Conservation (phyloP, 2,113 vertebrate genomes). For the Salvelinus alpinus region DNA sequence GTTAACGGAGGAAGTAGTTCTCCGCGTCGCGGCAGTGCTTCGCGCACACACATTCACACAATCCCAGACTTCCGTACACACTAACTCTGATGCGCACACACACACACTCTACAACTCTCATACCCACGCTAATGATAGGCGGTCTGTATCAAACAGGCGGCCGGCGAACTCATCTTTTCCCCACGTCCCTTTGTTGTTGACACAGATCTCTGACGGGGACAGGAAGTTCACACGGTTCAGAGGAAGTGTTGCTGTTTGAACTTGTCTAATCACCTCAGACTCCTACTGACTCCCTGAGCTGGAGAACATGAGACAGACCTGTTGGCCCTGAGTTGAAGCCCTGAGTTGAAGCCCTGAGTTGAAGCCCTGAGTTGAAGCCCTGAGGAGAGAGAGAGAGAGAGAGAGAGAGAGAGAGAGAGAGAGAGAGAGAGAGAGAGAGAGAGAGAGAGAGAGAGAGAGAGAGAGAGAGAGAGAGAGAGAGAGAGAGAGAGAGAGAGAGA, state of each 20-base stretch:
- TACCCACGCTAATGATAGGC: no score
- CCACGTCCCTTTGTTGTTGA: neutral
- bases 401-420: no score
- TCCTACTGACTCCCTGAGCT: neutral
- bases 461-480: accelerated
- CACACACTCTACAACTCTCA: neutral
- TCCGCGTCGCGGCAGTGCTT: no score
- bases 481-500: accelerated
- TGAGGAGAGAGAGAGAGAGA: no score
- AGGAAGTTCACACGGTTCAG: slow-evolving; percentile 13
- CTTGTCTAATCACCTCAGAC: slow-evolving; percentile 18
- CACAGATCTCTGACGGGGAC: neutral
- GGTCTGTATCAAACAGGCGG: no score
- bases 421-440: no score
- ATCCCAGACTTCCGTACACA: neutral
- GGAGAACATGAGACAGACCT: neutral
- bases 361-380: no score
- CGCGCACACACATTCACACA: neutral
- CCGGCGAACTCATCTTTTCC: slow-evolving; percentile 11
- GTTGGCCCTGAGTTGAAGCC: neutral
- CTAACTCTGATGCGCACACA: neutral
- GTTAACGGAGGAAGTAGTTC: no score
- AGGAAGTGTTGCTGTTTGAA: slow-evolving; percentile 28
- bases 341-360: no score
- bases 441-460: no score